Conservation (phyloP, 2,113 vertebrate species). For the Pseudolaguvia tuberculata region DNA sequence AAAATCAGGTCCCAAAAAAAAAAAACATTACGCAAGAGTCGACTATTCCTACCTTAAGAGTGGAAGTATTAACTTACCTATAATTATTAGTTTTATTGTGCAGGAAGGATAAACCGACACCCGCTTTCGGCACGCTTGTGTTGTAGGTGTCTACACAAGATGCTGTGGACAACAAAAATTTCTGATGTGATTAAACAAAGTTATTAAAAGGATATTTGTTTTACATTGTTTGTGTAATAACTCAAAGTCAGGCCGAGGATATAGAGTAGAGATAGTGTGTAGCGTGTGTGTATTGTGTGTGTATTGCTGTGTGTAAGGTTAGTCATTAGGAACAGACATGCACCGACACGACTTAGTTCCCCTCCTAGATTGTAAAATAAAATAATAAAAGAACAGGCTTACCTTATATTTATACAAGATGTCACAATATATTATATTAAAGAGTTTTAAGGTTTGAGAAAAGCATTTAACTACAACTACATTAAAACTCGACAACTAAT, state of each 20-base stretch:
- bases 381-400: not conserved
- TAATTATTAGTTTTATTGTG: conserved; percentile 23
- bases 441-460: no score
- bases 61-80: conserved; percentile 26
- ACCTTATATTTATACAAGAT: not conserved
- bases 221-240: no score
- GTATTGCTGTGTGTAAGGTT: not conserved
- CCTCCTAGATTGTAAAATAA: not conserved
- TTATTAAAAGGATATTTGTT: not conserved
- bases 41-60: no score
- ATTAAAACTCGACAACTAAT: no score
- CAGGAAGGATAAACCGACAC: conserved; percentile 32
- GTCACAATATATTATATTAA: not conserved
- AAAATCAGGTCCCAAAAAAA: no score
- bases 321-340: conserved; percentile 1
- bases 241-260: not conserved
- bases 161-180: conserved; percentile 16
- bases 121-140: not conserved
- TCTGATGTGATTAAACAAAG: not conserved
- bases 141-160: conserved; percentile 26
- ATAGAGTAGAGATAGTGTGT: not conserved
- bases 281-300: not conserved
- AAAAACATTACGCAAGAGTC: no score
- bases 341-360: not conserved
- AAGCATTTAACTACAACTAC: no score